Evolutionary conservation across 2,113 vertebrate genomes (phyloP).

Genomic region (Phalacrocorax carbo): DNA sequence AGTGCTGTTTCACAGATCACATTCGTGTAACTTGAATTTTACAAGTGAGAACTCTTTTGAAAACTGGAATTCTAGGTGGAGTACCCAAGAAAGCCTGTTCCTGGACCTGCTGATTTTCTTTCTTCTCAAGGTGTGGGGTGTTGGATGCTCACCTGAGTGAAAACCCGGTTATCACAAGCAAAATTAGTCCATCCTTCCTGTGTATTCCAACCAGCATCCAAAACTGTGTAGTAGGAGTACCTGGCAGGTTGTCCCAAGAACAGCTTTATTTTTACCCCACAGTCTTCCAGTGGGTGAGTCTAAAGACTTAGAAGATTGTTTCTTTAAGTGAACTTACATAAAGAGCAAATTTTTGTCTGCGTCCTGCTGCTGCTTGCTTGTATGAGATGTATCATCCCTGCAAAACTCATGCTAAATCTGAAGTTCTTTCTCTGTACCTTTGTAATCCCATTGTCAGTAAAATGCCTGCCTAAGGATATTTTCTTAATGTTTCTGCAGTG

Average conservation of each 20-base stretch:
- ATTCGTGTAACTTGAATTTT: neutral
- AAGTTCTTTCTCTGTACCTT: neutral
- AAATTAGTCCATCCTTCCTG: neutral
- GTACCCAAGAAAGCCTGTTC: neutral
- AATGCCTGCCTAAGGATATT: neutral
- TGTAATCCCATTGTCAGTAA: neutral
- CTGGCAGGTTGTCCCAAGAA: neutral
- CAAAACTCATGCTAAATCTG: neutral
- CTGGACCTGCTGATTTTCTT: neutral
- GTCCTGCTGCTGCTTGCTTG: neutral
- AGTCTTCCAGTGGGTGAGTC: neutral
- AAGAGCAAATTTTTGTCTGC: neutral
- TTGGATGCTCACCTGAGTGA: neutral
- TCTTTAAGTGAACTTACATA: neutral
- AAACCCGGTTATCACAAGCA: neutral
- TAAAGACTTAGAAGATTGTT: neutral
- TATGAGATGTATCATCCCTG: neutral
- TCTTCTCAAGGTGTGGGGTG: neutral
- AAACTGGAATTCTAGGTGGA: neutral
- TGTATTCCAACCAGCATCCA: neutral
- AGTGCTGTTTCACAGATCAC: neutral
- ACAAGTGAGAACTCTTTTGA: neutral
- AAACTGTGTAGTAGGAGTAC: neutral
- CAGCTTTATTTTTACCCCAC: neutral
- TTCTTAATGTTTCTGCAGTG: neutral